phyloP scores from a whole-genome alignment of 2,113 vertebrate species.

The Nanger granti region DNA sequence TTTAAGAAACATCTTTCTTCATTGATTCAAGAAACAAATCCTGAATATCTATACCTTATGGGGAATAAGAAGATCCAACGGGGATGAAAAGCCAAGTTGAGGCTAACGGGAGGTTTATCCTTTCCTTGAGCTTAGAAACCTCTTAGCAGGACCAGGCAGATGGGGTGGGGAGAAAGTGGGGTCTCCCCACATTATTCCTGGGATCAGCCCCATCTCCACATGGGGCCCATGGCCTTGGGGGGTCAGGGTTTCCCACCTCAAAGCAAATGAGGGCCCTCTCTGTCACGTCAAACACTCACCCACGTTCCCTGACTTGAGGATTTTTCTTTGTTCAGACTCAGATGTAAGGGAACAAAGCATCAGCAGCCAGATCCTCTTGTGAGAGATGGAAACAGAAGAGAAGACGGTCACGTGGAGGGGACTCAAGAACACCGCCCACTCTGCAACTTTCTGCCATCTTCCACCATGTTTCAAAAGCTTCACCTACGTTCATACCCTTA shows the following conservation, averaged over 20 bases:
- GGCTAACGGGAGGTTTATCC: background rate
- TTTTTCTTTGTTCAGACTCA: background rate
- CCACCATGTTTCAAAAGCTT: background rate
- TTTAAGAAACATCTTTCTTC: background rate
- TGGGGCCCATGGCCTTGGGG: background rate
- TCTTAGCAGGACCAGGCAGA: background rate
- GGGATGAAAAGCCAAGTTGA: background rate
- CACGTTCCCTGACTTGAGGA: background rate
- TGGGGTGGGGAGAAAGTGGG: background rate
- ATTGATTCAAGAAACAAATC: background rate
- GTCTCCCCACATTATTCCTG: background rate
- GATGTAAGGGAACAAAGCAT: background rate
- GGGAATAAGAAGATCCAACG: background rate
- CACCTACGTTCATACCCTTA: background rate
- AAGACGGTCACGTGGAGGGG: accelerated
- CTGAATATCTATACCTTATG: background rate
- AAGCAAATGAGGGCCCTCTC: background rate
- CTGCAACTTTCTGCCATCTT: background rate
- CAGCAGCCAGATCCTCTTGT: accelerated
- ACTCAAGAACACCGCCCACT: background rate
- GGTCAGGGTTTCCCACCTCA: background rate
- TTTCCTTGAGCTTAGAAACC: conserved; percentile 4
- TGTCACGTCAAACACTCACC: background rate
- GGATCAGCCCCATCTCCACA: background rate
- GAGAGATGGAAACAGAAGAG: background rate